Evolutionary conservation across 1,140 invertebrate species (phyloP).

Genomic region (Brachionus calyciflorus): DNA sequence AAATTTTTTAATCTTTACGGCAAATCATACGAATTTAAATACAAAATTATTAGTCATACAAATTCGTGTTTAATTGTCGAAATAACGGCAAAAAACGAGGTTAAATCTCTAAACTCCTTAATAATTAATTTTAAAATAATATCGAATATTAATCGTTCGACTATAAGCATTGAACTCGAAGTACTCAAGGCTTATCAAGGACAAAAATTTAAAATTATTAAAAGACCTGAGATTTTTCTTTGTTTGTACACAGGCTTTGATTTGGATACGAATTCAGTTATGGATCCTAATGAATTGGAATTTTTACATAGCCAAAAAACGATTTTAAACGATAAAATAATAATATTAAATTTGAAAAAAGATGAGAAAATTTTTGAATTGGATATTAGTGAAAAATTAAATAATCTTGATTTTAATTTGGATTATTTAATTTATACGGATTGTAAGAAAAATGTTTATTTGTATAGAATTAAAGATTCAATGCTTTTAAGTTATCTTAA

Average conservation of each 20-base stretch:
- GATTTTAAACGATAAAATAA: neutral
- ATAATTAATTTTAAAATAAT: neutral
- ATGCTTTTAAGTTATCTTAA: neutral
- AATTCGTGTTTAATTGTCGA: neutral
- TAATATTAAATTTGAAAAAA: neutral
- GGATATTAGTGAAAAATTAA: neutral
- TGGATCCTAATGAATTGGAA: neutral
- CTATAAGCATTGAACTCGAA: neutral
- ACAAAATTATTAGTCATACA: neutral
- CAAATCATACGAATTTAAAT: neutral
- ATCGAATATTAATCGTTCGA: neutral
- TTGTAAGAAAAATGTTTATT: neutral
- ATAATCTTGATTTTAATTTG: neutral
- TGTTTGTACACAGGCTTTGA: neutral
- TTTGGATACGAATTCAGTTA: neutral
- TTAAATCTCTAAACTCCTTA: neutral
- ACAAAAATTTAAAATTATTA: neutral
- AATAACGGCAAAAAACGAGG: neutral
- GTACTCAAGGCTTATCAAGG: neutral
- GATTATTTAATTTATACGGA: neutral
- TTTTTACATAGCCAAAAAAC: neutral
- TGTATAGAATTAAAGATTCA: neutral
- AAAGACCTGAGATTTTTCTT: neutral
- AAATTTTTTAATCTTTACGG: slow-evolving; percentile 1
- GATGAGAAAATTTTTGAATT: neutral